These are phyloP conservation scores for Poecile atricapillus DNA, from an alignment of 2,113 vertebrate genomes.

Conservation along the genomic window DNA sequence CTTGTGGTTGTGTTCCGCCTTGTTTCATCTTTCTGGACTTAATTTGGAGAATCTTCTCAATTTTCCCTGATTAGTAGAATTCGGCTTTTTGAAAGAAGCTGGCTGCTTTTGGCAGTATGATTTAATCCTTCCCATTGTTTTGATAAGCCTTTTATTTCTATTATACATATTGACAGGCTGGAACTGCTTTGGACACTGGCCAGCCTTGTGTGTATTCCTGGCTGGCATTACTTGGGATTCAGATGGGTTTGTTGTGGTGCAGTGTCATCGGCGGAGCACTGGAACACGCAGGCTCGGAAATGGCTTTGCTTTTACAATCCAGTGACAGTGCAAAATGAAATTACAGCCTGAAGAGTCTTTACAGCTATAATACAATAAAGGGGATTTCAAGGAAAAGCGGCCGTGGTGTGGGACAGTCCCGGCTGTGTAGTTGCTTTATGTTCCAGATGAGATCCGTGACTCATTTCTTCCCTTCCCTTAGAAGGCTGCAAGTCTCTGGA, in stretches of 20 bases:
- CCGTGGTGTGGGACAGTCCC: not conserved
- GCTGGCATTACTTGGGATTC: not conserved
- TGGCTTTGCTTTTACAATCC: not conserved
- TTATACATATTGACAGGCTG: not conserved
- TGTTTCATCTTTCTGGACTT: not conserved
- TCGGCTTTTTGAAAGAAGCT: not conserved
- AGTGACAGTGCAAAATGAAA: not conserved
- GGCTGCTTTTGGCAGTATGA: not conserved
- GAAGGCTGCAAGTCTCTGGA: constrained; percentile 85
- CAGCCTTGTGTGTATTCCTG: not conserved
- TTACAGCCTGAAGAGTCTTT: not conserved
- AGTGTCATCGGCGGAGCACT: not conserved
- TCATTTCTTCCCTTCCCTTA: constrained; percentile 20
- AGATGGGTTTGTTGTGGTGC: not conserved
- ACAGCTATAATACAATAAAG: not conserved
- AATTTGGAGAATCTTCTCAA: not conserved
- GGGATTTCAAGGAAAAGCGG: fast-evolving
- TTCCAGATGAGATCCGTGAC: not conserved
- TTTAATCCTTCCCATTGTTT: not conserved
- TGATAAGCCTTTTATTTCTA: not conserved
- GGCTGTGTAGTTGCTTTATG: fast-evolving
- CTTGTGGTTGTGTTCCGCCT: not conserved
- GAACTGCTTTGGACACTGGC: not conserved
- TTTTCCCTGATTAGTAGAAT: constrained; percentile 1
- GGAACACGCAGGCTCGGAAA: not conserved